A percentile compares a stretch with the other conserved stretches of the same genome.
These are phyloP conservation scores for Lontra canadensis DNA, from an alignment of 2,113 vertebrate genomes.

Conservation along the genomic window DNA sequence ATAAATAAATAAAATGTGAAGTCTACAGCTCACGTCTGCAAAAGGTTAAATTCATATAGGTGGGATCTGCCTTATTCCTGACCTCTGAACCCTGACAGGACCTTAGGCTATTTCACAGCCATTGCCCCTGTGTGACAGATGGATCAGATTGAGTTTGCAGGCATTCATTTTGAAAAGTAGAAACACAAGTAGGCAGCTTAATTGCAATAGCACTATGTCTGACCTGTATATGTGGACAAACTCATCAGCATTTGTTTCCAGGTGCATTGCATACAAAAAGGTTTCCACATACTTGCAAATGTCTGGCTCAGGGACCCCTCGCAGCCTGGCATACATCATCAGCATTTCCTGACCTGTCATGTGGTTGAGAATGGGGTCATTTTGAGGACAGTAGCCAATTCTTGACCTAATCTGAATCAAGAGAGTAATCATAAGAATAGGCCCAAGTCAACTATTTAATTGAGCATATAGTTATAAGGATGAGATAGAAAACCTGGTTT, in stretches of 20 bases:
- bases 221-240: constrained; percentile 93
- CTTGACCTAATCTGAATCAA: constrained; percentile 90
- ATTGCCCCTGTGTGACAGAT: background rate
- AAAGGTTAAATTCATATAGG: background rate
- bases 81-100: background rate
- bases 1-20: background rate
- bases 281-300: constrained; percentile 92
- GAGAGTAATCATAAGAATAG: background rate
- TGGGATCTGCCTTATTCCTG: background rate
- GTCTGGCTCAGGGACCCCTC: constrained; percentile 93
- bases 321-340: constrained; percentile 93
- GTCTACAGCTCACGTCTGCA: background rate
- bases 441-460: background rate
- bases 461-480: background rate
- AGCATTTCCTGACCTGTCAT: constrained; percentile 96
- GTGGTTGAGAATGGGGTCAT: constrained; percentile 93
- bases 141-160: background rate
- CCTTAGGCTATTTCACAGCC: background rate
- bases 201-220: background rate
- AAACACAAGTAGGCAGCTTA: background rate
- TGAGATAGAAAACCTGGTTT: background rate
- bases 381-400: constrained; percentile 97
- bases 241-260: constrained; percentile 92
- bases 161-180: background rate
- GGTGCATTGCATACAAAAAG: constrained; percentile 90